Base-by-base conservation (phyloP, 2,113 vertebrate species). In the Melanerpes aurifrons region DNA sequence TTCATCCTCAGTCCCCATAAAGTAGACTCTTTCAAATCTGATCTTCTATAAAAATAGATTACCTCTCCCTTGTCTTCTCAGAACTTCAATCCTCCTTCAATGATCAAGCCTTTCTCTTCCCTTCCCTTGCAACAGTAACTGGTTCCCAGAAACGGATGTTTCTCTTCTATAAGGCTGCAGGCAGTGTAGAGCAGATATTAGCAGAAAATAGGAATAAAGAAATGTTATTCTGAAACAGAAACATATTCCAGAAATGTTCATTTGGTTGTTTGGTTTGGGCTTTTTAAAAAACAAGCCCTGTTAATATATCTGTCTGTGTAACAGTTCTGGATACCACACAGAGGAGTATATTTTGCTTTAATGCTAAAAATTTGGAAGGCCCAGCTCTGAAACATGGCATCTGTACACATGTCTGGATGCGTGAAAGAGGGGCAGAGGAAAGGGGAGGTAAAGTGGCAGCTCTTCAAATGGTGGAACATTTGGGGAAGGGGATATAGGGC, bases 381-480 rank as follows among this genome's bases (percentile, higher is more conserved):
- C 72, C 15, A 88, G 54, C 77, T 88, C 74, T 84, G 71, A 93
- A 92, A 81, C 50, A 45, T 14, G 29, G 19, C n/a, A 71, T 26
- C 13, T 61, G 43, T 45, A 78, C 53, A 56, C 24, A 50, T 7
- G 28, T 66, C 62, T 88, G 12, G 16, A 81, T 58, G 54, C 78
- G 67, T 84, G 70, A 88, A 91, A 90, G 53, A 86, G n/a, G 47
- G 72, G 37, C 64, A 94, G 79, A 90, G 45, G 50, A 62, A 90
- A 45, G 80, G 14, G 62, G 79, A 95, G n/a, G 90, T 5, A 79
- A 93, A 88, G 93, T 79, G 83, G 86, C 59, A 92, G 76, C 50
- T 92, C 50, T 92, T 95, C 83, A 87, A 63, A 90, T 59, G 73
- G 80, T 28, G 45, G 45, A 87, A 82, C 77, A 82, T 93, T 93